Conservation (phyloP, 1,140 invertebrate species). For the Scaptomyza graminum region DNA sequence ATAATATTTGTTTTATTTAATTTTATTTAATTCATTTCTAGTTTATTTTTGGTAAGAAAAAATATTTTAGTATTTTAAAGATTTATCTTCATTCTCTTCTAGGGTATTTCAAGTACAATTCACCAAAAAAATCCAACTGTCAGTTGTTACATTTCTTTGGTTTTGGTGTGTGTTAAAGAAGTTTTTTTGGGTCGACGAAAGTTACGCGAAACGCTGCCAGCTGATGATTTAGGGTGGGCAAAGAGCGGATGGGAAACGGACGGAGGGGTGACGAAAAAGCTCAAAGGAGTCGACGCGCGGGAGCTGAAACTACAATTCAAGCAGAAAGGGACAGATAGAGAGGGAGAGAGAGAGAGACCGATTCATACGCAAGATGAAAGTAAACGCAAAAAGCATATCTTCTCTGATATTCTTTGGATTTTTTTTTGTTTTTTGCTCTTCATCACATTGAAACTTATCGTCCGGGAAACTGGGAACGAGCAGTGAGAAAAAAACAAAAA, state of each 20-base stretch:
- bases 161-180: constrained; percentile 1
- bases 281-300: constrained; percentile 39
- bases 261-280: not conserved
- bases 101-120: constrained; percentile 12
- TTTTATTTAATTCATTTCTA: too few species aligned
- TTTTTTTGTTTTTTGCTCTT: constrained; percentile 11
- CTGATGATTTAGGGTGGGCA: constrained; percentile 61
- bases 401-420: not conserved
- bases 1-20: too few species aligned
- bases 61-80: too few species aligned
- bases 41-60: too few species aligned
- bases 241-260: too few species aligned
- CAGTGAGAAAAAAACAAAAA: too few species aligned
- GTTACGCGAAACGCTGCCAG: constrained; percentile 67
- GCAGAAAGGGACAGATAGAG: not conserved
- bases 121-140: too few species aligned
- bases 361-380: constrained; percentile 61
- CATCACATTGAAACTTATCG: constrained; percentile 61
- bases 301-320: constrained; percentile 53
- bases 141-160: constrained; percentile 18
- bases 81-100: not conserved
- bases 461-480: constrained; percentile 27
- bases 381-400: constrained; percentile 62
- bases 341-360: not conserved
- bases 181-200: constrained; percentile 46